Percentiles rank a stretch among this genome's conserved stretches.
These are phyloP conservation scores for Diabrotica balteata DNA, from an alignment of 2,888 invertebrate genomes.

Conservation along the genomic window DNA sequence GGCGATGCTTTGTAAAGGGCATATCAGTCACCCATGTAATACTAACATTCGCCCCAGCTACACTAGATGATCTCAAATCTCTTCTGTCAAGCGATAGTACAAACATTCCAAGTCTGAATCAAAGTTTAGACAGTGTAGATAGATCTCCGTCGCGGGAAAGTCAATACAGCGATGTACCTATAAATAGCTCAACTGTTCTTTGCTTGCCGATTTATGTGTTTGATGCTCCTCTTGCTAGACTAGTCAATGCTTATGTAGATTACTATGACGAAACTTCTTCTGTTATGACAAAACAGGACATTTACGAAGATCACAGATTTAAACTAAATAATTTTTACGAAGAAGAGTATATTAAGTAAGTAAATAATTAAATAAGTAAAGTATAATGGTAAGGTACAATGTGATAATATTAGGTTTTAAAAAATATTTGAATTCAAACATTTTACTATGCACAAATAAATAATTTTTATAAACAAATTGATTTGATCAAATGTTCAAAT, in stretches of 20 bases:
- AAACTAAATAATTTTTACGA: slow-evolving; percentile 57
- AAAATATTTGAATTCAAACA: too few species aligned
- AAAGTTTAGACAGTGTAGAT: slow-evolving; percentile 49
- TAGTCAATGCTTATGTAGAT: slow-evolving; percentile 64
- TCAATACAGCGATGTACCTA: slow-evolving; percentile 55
- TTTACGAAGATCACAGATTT: slow-evolving; percentile 65
- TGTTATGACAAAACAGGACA: slow-evolving; percentile 54
- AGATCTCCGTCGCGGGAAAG: slow-evolving; percentile 52
- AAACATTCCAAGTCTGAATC: slow-evolving; percentile 46
- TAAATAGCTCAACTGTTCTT: slow-evolving; percentile 49
- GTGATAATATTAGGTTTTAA: too few species aligned
- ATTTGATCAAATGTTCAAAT: too few species aligned
- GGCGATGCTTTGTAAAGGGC: slow-evolving; percentile 74
- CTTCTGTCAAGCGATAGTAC: slow-evolving; percentile 45
- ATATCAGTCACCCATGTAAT: slow-evolving; percentile 69
- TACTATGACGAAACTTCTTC: slow-evolving; percentile 42
- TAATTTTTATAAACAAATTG: too few species aligned
- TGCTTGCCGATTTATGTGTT: slow-evolving; percentile 70
- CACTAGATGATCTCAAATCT: slow-evolving; percentile 62
- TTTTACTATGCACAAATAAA: too few species aligned
- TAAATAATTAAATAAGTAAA: background rate
- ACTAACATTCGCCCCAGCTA: slow-evolving; percentile 71
- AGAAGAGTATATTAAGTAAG: slow-evolving; percentile 52
- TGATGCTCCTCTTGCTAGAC: slow-evolving; percentile 67
- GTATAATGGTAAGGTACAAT: too few species aligned